These are phyloP conservation scores for Paelopatides confundens DNA, from an alignment of 53 echinoderm and acorn worm species.

Conservation along the genomic window DNA sequence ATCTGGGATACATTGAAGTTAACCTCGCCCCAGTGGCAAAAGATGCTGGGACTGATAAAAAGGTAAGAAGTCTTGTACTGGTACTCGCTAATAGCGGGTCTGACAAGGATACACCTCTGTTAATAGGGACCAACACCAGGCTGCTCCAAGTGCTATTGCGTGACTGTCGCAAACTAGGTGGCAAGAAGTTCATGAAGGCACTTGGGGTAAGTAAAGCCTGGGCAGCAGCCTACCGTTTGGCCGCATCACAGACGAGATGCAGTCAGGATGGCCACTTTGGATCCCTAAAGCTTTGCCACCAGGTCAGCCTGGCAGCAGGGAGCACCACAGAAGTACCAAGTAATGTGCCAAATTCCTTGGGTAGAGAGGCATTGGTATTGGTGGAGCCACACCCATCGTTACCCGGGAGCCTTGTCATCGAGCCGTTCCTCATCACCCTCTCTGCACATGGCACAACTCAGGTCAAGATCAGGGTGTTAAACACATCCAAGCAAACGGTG, in stretches of 20 bases:
- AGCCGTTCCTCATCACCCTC: not conserved
- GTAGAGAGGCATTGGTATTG: conserved; percentile 14
- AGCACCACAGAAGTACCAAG: not conserved
- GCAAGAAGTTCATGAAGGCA: conserved; percentile 19
- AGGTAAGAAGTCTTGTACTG: conserved; percentile 56
- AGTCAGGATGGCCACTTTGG: not conserved
- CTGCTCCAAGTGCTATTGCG: conserved; percentile 19
- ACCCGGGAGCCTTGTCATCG: not conserved
- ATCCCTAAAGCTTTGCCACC: not conserved
- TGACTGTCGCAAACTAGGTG: conserved; percentile 43
- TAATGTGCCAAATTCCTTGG: not conserved
- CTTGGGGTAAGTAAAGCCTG: not conserved
- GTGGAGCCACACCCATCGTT: conserved; percentile 44
- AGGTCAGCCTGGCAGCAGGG: not conserved
- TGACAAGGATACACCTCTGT: conserved; percentile 14
- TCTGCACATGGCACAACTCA: not conserved
- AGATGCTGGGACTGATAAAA: conserved; percentile 28
- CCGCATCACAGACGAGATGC: not conserved
- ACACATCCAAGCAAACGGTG: conserved; percentile 26
- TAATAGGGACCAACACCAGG: conserved; percentile 74
- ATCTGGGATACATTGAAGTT: conserved; percentile 58
- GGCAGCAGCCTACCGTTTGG: conserved; percentile 35
- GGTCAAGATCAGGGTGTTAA: not conserved
- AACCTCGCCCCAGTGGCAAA: conserved; percentile 10
- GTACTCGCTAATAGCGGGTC: not conserved